These are phyloP conservation scores for Bembecia ichneumoniformis DNA, from an alignment of 2,888 invertebrate species.

Conservation along the genomic window DNA sequence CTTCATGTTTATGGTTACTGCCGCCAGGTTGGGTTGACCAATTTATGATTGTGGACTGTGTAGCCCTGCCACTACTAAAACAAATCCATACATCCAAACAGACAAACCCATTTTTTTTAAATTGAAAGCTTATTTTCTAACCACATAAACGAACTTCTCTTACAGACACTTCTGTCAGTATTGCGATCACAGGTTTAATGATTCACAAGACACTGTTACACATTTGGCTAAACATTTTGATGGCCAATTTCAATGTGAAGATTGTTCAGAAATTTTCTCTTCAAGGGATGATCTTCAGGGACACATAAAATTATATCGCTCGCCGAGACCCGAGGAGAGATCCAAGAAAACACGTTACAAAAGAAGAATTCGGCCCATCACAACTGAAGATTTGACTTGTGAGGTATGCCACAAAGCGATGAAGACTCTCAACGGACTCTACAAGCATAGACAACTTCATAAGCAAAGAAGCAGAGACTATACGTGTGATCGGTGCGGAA, in stretches of 20 bases:
- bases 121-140: no score
- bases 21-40: no score
- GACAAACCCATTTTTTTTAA: no score
- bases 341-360: background rate
- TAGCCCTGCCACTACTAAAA: no score
- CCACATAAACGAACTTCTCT: background rate
- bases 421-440: background rate
- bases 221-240: background rate
- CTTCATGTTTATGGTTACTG: no score
- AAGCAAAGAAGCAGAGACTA: conserved; percentile 22
- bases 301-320: background rate
- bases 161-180: background rate
- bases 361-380: background rate
- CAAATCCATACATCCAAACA: no score
- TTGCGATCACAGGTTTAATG: background rate
- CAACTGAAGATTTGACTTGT: conserved; percentile 8
- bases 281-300: background rate
- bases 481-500: conserved; percentile 11
- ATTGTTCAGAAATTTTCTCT: conserved; percentile 4
- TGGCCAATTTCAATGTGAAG: conserved; percentile 3
- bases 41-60: no score
- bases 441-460: conserved; percentile 65
- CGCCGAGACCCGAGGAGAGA: background rate
- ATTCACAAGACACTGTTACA: background rate
- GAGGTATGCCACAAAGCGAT: conserved; percentile 4